These are phyloP conservation scores for Acropternis orthonyx DNA, from an alignment of 2,797 vertebrate genomes.

Conservation along the genomic window DNA sequence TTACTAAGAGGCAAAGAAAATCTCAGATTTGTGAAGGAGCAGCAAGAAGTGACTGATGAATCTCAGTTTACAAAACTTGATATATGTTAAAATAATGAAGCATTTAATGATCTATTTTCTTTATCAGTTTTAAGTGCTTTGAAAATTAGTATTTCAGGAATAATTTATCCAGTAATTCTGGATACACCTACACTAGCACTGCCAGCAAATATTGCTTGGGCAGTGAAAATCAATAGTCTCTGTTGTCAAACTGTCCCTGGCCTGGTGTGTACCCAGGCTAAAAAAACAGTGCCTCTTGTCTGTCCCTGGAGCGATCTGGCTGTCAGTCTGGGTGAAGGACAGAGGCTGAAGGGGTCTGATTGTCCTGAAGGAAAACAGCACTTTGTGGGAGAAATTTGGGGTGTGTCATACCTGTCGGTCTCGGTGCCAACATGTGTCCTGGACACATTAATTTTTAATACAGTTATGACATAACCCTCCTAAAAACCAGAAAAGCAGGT, in stretches of 20 bases:
- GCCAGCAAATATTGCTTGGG: neutral
- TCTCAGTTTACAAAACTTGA: neutral
- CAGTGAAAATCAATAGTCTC: neutral
- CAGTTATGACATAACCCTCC: neutral
- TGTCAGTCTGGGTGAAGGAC: neutral
- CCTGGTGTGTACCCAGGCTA: neutral
- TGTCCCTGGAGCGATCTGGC: neutral
- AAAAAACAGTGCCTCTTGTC: neutral
- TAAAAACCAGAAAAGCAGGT: neutral
- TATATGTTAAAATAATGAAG: neutral
- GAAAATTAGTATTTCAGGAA: neutral
- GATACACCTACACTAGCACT: neutral
- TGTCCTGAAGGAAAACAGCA: neutral
- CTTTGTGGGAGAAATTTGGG: neutral
- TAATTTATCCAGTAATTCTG: neutral
- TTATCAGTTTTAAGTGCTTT: neutral
- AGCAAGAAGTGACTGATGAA: neutral
- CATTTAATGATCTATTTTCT: neutral
- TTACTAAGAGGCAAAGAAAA: neutral
- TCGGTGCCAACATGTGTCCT: neutral
- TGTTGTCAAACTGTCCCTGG: neutral
- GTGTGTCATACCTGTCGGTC: accelerated
- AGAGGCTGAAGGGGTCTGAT: neutral
- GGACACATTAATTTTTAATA: neutral
- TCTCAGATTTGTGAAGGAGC: neutral